Evolutionary conservation across 2,888 invertebrate species (phyloP), one percentile per base, ranked within the genome.

Genomic region (Phragmatobia fuliginosa): DNA sequence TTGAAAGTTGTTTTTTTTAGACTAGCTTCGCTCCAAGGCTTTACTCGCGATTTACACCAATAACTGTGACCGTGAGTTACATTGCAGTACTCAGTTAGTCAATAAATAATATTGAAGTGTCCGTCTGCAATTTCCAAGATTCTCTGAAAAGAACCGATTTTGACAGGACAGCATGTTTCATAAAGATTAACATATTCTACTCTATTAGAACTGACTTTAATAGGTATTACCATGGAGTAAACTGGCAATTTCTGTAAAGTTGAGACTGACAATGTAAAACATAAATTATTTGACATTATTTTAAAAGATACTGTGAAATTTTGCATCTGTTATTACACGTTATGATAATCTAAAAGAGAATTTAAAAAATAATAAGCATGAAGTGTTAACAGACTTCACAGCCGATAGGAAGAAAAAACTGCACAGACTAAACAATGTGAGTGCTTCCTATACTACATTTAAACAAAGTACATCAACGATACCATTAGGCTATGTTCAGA

Each of bases 401-500:
- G 56, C 28, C 1, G 25, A 56, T 28, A 25, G 2, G 32, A 33
- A 32, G 21, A 45, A 41, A 49, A 33, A 38, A 41, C 31, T 21
- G 14, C 7, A 11, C 21, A 67, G 60, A 41, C 36, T 52, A 61
- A 61, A 68, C 62, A 68, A 63, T 68, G 33, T 63, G 56, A 66
- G 32, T 11, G 33, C 58, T 73, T 68, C 68, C 73, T 65, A 49
- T 64, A 31, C 49, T 41, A 65, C 41, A 56, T 63, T 64, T 63
- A 56, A 66, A 67, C 45, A 70, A 70, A 62, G 71, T 74, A 74
- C 60, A 36, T 66, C 32, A 38, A 38, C 11, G 63, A 60, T 45
- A 25, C 59, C 41, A 68, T 72, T 76, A 66, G 70, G 72, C 61
- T 62, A 70, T 70, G 62, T 70, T 11, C 0, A 32, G 61, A 61